Conservation (phyloP, 2,797 vertebrate species). For the Hemitrygon akajei region DNA sequence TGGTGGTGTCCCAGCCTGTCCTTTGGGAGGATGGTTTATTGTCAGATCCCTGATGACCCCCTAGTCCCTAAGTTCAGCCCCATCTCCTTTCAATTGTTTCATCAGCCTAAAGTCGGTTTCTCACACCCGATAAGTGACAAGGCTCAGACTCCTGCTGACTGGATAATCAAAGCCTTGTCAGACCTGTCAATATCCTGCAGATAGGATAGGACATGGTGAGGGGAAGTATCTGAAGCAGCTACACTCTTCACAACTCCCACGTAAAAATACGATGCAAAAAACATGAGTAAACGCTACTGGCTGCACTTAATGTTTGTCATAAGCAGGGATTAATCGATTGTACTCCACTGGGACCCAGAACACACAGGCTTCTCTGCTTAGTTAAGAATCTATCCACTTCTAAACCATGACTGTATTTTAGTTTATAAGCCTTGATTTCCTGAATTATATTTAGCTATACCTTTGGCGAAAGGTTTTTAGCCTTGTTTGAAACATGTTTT, state of each 20-base stretch:
- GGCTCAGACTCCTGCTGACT: conserved; percentile 84
- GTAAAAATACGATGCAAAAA: conserved; percentile 36
- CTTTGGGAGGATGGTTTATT: conserved; percentile 52
- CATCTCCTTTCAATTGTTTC: conserved; percentile 74
- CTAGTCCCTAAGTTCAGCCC: conserved; percentile 50
- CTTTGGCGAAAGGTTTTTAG: neutral
- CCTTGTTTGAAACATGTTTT: neutral
- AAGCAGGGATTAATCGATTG: conserved; percentile 37
- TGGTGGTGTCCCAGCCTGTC: conserved; percentile 30
- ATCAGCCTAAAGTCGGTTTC: conserved; percentile 67
- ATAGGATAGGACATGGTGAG: conserved; percentile 68
- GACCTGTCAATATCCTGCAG: conserved; percentile 90
- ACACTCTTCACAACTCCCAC: conserved; percentile 49
- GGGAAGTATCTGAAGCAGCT: conserved; percentile 60
- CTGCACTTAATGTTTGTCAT: conserved; percentile 37
- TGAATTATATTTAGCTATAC: neutral
- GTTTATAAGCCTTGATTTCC: conserved; percentile 32
- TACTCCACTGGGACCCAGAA: conserved; percentile 36
- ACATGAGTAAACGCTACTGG: conserved; percentile 36
- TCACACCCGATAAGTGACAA: conserved; percentile 87
- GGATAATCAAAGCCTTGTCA: conserved; percentile 96
- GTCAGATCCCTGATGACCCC: conserved; percentile 64
- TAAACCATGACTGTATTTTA: conserved; percentile 7
- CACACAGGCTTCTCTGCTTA: conserved; percentile 34
- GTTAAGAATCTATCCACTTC: conserved; percentile 36